Evolutionary conservation across 2,888 invertebrate genomes (phyloP).

Genomic region (Phaonia tiefii): DNA sequence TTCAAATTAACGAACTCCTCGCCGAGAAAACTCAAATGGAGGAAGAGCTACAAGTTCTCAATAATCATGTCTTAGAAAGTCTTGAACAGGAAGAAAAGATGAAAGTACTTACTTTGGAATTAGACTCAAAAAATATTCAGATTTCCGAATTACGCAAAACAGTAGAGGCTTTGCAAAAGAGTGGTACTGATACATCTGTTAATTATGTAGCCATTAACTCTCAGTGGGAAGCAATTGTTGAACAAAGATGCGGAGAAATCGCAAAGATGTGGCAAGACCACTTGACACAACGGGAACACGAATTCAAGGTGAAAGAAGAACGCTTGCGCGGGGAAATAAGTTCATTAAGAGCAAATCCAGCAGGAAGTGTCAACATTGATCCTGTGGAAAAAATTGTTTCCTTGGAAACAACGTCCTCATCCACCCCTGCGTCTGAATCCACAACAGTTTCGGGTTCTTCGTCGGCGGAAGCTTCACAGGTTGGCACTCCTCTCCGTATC

Average conservation of each 20-base stretch:
- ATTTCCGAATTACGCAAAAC: constrained; percentile 77
- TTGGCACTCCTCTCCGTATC: constrained; percentile 66
- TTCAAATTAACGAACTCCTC: constrained; percentile 70
- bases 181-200: background rate
- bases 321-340: constrained; percentile 82
- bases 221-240: constrained; percentile 82
- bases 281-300: constrained; percentile 84
- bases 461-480: constrained; percentile 68
- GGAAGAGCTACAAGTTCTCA: constrained; percentile 78
- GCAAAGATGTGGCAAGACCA: constrained; percentile 87
- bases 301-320: constrained; percentile 82
- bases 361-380: constrained; percentile 63
- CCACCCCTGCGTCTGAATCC: constrained; percentile 67
- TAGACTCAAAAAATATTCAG: constrained; percentile 79
- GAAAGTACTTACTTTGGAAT: constrained; percentile 75
- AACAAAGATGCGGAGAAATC: constrained; percentile 86
- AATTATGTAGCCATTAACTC: constrained; percentile 74
- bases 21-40: constrained; percentile 78
- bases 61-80: constrained; percentile 78
- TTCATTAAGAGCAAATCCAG: constrained; percentile 78
- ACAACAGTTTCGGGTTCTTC: constrained; percentile 64
- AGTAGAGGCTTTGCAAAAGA: constrained; percentile 69
- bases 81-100: constrained; percentile 78
- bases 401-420: constrained; percentile 68
- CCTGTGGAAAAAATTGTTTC: constrained; percentile 51